Evolutionary conservation across 2,888 invertebrate genomes (phyloP).

Genomic region (Dryococelus australis): DNA sequence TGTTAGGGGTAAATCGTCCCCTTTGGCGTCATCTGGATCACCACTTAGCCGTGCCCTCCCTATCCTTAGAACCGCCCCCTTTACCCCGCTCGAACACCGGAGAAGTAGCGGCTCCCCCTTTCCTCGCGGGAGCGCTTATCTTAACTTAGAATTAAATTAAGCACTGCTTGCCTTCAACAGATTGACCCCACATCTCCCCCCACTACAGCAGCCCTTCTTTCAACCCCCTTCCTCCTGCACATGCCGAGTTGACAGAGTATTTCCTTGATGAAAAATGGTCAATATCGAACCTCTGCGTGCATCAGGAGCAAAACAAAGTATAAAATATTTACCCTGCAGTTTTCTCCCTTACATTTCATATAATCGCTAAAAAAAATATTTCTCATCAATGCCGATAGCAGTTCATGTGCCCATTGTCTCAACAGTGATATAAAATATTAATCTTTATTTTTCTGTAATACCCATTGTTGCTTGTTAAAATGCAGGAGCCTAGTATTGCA

Average conservation of each 20-base stretch:
- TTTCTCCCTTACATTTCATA: neutral
- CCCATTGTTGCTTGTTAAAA: no score
- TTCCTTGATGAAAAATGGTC: neutral
- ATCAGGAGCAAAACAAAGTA: neutral
- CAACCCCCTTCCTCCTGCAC: neutral
- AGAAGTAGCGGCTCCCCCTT: neutral
- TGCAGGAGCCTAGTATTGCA: no score
- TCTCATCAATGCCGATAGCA: no score
- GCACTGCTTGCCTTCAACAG: neutral
- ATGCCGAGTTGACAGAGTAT: neutral
- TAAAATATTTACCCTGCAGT: neutral
- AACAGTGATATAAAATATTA: no score
- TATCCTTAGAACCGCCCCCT: neutral
- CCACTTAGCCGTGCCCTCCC: conserved; percentile 57
- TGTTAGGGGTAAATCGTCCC: conserved; percentile 36
- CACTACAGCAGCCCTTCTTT: neutral
- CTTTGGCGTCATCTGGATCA: conserved; percentile 64
- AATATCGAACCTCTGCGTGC: neutral
- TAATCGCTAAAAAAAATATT: neutral
- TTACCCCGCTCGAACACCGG: neutral
- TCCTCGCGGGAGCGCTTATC: neutral
- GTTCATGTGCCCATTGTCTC: no score
- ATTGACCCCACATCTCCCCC: neutral
- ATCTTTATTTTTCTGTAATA: no score
- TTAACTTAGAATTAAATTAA: neutral